Conservation (phyloP, 2,797 vertebrate genomes). For the Sebastes hubbsi region DNA sequence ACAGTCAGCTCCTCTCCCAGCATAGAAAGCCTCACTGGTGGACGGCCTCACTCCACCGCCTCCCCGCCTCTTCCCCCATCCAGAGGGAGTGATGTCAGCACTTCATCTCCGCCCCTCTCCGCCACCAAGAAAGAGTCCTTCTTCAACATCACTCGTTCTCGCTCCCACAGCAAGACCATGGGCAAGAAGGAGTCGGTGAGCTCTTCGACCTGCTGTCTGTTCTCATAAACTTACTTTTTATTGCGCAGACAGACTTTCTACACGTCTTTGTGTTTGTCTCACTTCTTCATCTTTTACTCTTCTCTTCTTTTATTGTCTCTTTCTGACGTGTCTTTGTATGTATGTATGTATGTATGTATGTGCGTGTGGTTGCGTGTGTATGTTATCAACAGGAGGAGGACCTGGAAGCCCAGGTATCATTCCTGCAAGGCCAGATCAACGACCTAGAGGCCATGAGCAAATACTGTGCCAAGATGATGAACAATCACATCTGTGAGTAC, state of each 20-base stretch:
- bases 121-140: slow-evolving; percentile 95
- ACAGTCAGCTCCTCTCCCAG: slow-evolving; percentile 93
- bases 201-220: not conserved
- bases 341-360: slow-evolving; percentile 10
- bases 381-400: slow-evolving; percentile 88
- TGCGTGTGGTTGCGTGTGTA: not conserved
- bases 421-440: slow-evolving; percentile 97
- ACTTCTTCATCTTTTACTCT: not conserved
- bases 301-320: not conserved
- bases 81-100: slow-evolving; percentile 87
- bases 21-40: slow-evolving; percentile 91
- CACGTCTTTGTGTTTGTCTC: not conserved
- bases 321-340: not conserved
- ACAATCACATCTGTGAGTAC: slow-evolving; percentile 93
- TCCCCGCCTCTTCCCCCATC: slow-evolving; percentile 90
- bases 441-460: slow-evolving; percentile 99
- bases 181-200: slow-evolving; percentile 92
- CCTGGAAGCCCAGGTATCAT: slow-evolving; percentile 94
- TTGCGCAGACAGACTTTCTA: not conserved
- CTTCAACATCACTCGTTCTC: slow-evolving; percentile 96
- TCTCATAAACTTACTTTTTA: not conserved
- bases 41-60: slow-evolving; percentile 85
- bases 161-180: slow-evolving; percentile 95
- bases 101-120: slow-evolving; percentile 92
- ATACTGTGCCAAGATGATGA: slow-evolving; percentile 98